Evolutionary conservation across 1,140 invertebrate genomes (phyloP).

Genomic region (Chymomyza costata): DNA sequence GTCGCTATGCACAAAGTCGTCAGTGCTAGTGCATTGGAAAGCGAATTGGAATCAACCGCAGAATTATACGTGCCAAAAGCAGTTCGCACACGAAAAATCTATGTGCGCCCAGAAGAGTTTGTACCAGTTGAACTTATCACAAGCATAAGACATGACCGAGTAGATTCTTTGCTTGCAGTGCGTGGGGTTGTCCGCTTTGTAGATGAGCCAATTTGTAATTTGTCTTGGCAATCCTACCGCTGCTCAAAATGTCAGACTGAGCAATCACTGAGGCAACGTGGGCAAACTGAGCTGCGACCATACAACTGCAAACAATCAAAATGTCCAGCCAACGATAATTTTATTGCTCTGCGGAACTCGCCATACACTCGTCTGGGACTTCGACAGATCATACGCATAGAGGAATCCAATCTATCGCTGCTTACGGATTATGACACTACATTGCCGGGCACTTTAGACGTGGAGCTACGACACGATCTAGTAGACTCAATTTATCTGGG

Average conservation of each 20-base stretch:
- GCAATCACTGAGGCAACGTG: constrained; percentile 78
- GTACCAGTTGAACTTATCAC: constrained; percentile 33
- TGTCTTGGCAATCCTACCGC: constrained; percentile 87
- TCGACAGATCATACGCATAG: constrained; percentile 55
- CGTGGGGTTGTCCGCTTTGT: constrained; percentile 91
- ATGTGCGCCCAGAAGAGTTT: constrained; percentile 40
- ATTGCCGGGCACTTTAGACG: constrained; percentile 77
- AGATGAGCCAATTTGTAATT: constrained; percentile 84
- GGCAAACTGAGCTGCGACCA: constrained; percentile 40
- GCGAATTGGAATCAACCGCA: constrained; percentile 8
- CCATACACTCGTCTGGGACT: constrained; percentile 49
- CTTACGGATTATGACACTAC: constrained; percentile 31
- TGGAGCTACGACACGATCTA: constrained; percentile 90
- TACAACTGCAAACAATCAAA: constrained; percentile 41
- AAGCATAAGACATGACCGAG: constrained; percentile 25
- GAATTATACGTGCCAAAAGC: constrained; percentile 25
- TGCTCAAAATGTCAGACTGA: constrained; percentile 82
- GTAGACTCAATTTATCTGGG: constrained; percentile 92
- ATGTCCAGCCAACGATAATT: constrained; percentile 52
- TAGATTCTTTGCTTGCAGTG: constrained; percentile 81
- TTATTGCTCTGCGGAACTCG: constrained; percentile 49
- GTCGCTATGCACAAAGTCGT: constrained; percentile 81
- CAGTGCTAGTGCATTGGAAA: constrained; percentile 30
- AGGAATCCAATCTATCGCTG: constrained; percentile 45
- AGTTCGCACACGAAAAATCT: constrained; percentile 41